Evolutionary conservation across 2,888 invertebrate genomes (phyloP).

Genomic region (Hetaerina titia): DNA sequence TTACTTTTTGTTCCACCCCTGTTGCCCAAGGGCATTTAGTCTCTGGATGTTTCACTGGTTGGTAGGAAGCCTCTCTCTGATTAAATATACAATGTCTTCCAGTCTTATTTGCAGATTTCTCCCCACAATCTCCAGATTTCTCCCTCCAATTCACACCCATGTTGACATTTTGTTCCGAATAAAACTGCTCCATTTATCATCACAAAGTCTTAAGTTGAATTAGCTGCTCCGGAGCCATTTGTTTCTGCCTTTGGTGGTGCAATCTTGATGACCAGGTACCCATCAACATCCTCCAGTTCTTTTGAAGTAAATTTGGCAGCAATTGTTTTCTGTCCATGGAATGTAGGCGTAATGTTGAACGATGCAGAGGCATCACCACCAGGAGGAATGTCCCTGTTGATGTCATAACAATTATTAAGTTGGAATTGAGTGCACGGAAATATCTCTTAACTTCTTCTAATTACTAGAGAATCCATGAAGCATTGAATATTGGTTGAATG

Average conservation of each 20-base stretch:
- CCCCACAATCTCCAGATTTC: neutral
- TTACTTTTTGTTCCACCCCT: neutral
- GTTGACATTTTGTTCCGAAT: neutral
- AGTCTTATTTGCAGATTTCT: neutral
- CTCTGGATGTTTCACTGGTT: neutral
- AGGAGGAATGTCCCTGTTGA: conserved; percentile 79
- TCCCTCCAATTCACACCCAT: neutral
- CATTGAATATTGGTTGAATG: no score
- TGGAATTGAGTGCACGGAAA: no score
- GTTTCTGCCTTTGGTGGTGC: conserved; percentile 60
- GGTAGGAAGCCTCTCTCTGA: conserved; percentile 2
- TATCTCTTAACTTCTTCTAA: no score
- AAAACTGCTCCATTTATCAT: neutral
- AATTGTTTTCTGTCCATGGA: conserved; percentile 89
- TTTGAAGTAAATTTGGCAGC: conserved; percentile 92
- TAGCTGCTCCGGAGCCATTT: conserved; percentile 43
- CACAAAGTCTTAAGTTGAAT: neutral
- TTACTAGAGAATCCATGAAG: no score
- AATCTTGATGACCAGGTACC: conserved; percentile 88
- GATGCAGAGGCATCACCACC: conserved; percentile 86
- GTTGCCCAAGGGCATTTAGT: neutral
- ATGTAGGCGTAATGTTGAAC: conserved; percentile 88
- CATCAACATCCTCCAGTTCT: conserved; percentile 94
- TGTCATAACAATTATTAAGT: no score
- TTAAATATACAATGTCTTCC: neutral